phyloP scores from a whole-genome alignment of 2,797 vertebrate genomes.

The Pelodytes ibericus region DNA sequence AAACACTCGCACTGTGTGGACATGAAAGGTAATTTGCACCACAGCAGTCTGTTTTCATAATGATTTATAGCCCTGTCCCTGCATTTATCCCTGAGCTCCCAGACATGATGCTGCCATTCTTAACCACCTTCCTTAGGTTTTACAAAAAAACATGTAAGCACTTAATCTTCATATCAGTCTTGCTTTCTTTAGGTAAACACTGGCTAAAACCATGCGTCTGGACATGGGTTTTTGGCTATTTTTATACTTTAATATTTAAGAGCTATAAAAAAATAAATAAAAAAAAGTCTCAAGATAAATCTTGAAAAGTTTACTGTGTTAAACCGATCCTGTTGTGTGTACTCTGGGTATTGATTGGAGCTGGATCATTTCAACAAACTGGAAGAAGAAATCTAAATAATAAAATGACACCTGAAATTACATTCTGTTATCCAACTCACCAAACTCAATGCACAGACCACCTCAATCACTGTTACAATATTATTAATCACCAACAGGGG shows the following conservation, averaged over 20 bases:
- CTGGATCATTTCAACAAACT: too few species aligned
- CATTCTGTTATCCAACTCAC: too few species aligned
- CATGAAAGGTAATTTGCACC: constrained; percentile 51
- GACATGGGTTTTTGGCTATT: constrained; percentile 19
- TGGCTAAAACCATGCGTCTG: constrained; percentile 43
- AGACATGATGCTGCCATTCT: constrained; percentile 36
- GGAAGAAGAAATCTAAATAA: too few species aligned
- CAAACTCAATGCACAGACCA: too few species aligned
- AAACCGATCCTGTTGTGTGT: too few species aligned
- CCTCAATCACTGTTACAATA: too few species aligned
- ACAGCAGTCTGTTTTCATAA: constrained; percentile 40
- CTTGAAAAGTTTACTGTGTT: not conserved
- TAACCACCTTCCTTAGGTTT: constrained; percentile 44
- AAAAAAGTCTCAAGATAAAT: not conserved
- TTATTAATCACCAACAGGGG: too few species aligned
- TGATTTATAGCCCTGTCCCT: constrained; percentile 51
- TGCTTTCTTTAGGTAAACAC: constrained; percentile 40
- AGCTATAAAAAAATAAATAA: too few species aligned
- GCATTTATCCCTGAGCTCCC: constrained; percentile 45
- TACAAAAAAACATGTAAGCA: constrained; percentile 50
- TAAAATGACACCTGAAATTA: too few species aligned
- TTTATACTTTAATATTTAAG: constrained; percentile 20
- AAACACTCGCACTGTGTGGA: constrained; percentile 40
- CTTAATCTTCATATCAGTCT: constrained; percentile 50
- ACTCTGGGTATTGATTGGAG: too few species aligned